Conservation (phyloP, 1,140 invertebrate genomes). For the Ips nitidus region DNA sequence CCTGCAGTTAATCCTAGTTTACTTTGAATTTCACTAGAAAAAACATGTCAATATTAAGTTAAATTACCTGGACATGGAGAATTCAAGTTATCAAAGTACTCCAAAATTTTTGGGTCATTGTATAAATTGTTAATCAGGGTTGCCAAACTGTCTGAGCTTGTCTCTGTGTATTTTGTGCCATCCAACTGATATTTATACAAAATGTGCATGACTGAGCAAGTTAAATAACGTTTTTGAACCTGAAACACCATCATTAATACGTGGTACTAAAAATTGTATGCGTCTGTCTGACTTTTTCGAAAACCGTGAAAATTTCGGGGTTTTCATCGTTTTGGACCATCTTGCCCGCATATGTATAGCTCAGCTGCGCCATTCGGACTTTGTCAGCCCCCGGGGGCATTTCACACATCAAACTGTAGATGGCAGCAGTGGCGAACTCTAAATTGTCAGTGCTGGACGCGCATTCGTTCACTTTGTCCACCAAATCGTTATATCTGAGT, state of each 20-base stretch:
- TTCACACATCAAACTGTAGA: constrained; percentile 43
- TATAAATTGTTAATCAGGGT: constrained; percentile 46
- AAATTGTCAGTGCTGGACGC: constrained; percentile 42
- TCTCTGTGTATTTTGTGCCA: constrained; percentile 38
- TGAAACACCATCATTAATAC: constrained; percentile 3
- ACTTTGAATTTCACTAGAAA: too few species aligned
- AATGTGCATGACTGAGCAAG: constrained; percentile 43
- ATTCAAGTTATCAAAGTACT: constrained; percentile 22
- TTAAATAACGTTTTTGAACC: constrained; percentile 44
- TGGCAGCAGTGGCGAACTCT: constrained; percentile 43
- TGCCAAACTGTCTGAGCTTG: constrained; percentile 20
- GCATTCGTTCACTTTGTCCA: constrained; percentile 44
- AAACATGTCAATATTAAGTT: not conserved
- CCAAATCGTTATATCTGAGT: constrained; percentile 41
- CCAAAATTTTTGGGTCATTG: constrained; percentile 42
- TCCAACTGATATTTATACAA: constrained; percentile 42
- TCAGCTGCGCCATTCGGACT: constrained; percentile 42
- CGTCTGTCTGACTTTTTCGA: not conserved
- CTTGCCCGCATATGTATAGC: constrained; percentile 44
- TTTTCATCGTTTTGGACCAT: not conserved
- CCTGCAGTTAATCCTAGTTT: too few species aligned
- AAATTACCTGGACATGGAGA: constrained; percentile 40
- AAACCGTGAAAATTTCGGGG: not conserved
- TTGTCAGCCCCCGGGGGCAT: constrained; percentile 46
- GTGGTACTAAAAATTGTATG: too few species aligned